A percentile compares a stretch with the other conserved stretches of the same genome.
Evolutionary conservation across 2,888 invertebrate species (phyloP).

Genomic region (Blastobasis lacticolella): DNA sequence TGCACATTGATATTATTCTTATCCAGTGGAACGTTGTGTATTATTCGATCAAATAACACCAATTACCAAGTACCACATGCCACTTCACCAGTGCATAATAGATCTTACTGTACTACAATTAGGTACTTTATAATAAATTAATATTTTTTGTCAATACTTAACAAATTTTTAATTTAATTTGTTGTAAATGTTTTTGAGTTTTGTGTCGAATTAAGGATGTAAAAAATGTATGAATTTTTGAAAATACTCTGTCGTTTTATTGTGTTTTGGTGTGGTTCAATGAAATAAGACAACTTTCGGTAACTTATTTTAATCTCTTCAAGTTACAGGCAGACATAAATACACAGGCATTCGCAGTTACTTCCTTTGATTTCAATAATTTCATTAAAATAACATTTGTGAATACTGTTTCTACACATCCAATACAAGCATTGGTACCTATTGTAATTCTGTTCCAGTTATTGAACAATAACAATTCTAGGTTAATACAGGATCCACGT

Average conservation of each 20-base stretch:
- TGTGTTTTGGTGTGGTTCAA: slow-evolving; percentile 5
- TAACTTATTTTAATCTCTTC: slow-evolving; percentile 21
- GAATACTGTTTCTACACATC: too few species aligned
- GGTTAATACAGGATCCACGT: too few species aligned
- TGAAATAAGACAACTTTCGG: slow-evolving; percentile 8
- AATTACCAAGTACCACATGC: slow-evolving; percentile 20
- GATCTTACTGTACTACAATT: slow-evolving; percentile 34
- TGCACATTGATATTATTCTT: too few species aligned
- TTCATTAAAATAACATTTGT: too few species aligned
- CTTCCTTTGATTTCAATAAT: too few species aligned
- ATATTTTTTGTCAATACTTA: slow-evolving; percentile 45
- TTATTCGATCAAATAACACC: slow-evolving; percentile 1
- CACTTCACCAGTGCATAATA: slow-evolving; percentile 37
- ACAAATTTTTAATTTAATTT: slow-evolving; percentile 52
- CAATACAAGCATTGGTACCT: too few species aligned
- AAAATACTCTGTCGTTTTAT: slow-evolving; percentile 31
- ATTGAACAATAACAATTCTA: too few species aligned
- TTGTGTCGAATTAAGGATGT: slow-evolving; percentile 48
- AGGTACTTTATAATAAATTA: slow-evolving; percentile 41
- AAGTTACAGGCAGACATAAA: background rate
- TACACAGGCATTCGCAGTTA: background rate
- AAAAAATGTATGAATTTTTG: slow-evolving; percentile 43
- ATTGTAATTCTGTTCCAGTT: too few species aligned
- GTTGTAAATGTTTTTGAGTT: slow-evolving; percentile 53
- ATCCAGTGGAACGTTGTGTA: too few species aligned